These are phyloP conservation scores for Actinemys pallida DNA, from an alignment of 2,113 vertebrate species.

Conservation along the genomic window DNA sequence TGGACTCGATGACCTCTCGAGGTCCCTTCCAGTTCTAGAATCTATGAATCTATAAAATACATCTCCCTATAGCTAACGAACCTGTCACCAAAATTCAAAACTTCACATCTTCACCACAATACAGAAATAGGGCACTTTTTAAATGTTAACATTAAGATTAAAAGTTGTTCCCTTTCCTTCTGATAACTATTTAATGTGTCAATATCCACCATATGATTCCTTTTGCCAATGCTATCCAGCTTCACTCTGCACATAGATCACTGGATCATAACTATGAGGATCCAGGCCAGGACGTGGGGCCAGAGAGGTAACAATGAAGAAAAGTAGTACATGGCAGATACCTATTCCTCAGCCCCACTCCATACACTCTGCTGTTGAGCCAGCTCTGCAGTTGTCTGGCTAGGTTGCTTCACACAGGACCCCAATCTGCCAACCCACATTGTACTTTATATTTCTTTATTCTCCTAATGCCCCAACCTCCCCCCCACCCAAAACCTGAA, in stretches of 20 bases:
- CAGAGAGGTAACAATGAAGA: not conserved
- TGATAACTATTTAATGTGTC: not conserved
- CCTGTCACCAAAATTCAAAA: not conserved
- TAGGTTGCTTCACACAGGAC: fast-evolving
- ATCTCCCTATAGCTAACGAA: not conserved
- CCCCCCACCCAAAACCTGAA: not conserved
- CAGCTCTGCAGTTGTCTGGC: not conserved
- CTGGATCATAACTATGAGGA: not conserved
- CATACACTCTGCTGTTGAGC: not conserved
- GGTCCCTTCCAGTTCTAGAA: too few relatives aligned
- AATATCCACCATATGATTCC: not conserved
- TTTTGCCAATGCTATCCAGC: not conserved
- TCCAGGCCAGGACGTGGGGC: not conserved
- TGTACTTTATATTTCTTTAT: not conserved
- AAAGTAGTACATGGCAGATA: not conserved
- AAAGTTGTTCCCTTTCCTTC: not conserved
- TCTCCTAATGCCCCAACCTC: not conserved
- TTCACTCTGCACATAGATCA: not conserved
- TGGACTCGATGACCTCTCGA: too few relatives aligned
- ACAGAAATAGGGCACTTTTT: not conserved
- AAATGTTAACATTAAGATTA: not conserved
- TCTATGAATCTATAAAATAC: not conserved
- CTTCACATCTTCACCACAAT: not conserved
- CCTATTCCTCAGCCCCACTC: not conserved
- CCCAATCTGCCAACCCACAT: not conserved